phyloP scores from a whole-genome alignment of 2,113 vertebrate genomes.

The Orthochromis indermauri region DNA sequence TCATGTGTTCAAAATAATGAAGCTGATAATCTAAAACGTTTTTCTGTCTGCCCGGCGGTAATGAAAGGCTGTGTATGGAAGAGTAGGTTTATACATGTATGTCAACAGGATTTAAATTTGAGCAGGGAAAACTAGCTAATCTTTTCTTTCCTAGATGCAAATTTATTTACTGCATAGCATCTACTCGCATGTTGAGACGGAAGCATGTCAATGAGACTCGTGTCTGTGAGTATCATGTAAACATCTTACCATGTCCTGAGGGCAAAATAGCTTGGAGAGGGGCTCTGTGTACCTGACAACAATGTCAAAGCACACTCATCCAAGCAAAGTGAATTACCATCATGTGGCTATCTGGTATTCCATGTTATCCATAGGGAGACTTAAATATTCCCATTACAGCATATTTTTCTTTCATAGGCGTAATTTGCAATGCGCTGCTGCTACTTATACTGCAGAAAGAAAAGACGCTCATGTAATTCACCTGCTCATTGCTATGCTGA shows the following conservation, averaged over 20 bases:
- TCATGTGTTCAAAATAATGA: slow-evolving; percentile 34
- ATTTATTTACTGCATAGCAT: not conserved
- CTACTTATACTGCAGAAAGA: not conserved
- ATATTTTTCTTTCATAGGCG: slow-evolving; percentile 4
- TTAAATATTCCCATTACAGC: not conserved
- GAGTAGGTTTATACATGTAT: not conserved
- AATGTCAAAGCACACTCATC: not conserved
- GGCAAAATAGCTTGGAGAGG: slow-evolving; percentile 15
- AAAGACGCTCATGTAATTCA: not conserved
- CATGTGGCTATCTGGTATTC: not conserved
- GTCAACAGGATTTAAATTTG: not conserved
- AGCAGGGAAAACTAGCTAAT: not conserved
- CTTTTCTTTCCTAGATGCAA: not conserved
- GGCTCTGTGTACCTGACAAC: not conserved
- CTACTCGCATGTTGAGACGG: not conserved
- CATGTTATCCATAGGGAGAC: not conserved
- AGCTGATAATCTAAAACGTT: slow-evolving; percentile 5
- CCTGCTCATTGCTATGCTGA: not conserved
- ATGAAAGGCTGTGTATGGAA: not conserved
- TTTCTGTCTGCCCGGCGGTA: not conserved
- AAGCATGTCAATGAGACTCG: not conserved
- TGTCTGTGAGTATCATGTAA: slow-evolving; percentile 7
- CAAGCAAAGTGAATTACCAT: not conserved
- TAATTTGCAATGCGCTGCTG: not conserved
- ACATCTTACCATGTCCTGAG: slow-evolving; percentile 2